Percentiles rank a stretch among this genome's conserved stretches.
These are phyloP conservation scores for Pachycephala philippinensis DNA, from an alignment of 2,113 vertebrate genomes.

Conservation along the genomic window DNA sequence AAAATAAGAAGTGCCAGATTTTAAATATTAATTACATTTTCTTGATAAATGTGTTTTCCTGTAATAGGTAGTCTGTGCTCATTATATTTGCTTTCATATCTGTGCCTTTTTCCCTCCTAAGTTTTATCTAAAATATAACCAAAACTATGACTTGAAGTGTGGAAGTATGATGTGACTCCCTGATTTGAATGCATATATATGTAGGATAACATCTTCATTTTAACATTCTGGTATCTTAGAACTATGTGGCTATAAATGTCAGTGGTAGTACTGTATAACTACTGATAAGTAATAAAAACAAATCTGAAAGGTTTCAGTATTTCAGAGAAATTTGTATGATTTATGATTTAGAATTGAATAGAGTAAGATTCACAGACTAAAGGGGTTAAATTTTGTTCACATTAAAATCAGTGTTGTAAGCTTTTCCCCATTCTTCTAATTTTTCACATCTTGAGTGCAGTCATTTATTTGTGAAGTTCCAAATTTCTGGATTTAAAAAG, in stretches of 20 bases:
- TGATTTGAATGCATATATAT: not conserved
- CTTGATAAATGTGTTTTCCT: not conserved
- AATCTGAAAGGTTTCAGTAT: not conserved
- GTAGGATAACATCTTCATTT: not conserved
- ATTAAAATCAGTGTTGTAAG: not conserved
- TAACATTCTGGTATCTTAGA: not conserved
- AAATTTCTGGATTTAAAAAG: not conserved
- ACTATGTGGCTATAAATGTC: not conserved
- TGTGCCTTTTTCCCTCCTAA: not conserved
- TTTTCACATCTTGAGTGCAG: not conserved
- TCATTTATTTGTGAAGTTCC: not conserved
- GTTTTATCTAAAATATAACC: not conserved
- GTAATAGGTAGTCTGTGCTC: not conserved
- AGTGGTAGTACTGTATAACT: not conserved
- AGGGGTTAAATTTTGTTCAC: not conserved
- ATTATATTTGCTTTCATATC: not conserved
- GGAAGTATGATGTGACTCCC: not conserved
- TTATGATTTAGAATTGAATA: not conserved
- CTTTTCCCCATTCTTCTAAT: not conserved
- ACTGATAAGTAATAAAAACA: not conserved
- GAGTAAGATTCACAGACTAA: not conserved
- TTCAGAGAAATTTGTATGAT: not conserved
- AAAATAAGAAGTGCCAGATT: constrained; percentile 31
- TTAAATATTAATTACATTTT: constrained; percentile 15
- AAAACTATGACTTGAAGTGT: not conserved